Evolutionary conservation across 2,888 invertebrate species (phyloP), one percentile per base, ranked within the genome.

Genomic region (Pseudanteris insignis): DNA sequence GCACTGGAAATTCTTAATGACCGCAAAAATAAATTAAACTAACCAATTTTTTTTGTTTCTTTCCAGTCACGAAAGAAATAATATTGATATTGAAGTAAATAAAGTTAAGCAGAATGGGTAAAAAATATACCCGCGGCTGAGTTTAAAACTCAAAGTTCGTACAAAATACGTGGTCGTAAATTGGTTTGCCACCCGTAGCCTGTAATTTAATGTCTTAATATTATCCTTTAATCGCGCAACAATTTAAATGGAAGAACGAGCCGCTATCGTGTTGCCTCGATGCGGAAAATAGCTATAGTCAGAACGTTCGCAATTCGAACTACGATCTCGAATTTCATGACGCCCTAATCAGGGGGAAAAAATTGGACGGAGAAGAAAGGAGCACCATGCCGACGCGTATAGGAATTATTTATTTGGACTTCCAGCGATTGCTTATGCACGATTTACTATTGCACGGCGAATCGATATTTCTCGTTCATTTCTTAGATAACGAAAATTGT

Each of bases 171-270:
- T 13, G 32, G 28, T n/a, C n/a, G 43, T 57, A 48, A 57, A 43
- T 48, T 57, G 14, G 36, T 25, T 2, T 11, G 10, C n/a, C 15
- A 8, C 21, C 8, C 14, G 33, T 25, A 30, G 28, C 14, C 32
- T 58, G 44, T 58, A 50, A 58, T 58, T 48, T 48, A 57, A 57
- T 24, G 36, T 57, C 58, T 57, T 48, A 57, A 57, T 48, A 38
- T 51, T 34, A 59, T 51, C 44, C 41, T 51, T 46, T 46, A 59
- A 59, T 46, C 46, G 34, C 28, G 29, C 24, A 46, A 51, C 59
- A 46, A 46, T 51, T 46, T 59, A 13, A 58, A 44, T 38, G 34
- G 28, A 37, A 25, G 50, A 50, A n/a, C 37, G 48, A 37, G 25
- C 29, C 34, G 50, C 50, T 25, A 44, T 58, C 46, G 33, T 8